Percentiles rank a stretch among this genome's conserved stretches.
Conservation (phyloP, 2,888 invertebrate genomes). For the Acronicta leporina region DNA sequence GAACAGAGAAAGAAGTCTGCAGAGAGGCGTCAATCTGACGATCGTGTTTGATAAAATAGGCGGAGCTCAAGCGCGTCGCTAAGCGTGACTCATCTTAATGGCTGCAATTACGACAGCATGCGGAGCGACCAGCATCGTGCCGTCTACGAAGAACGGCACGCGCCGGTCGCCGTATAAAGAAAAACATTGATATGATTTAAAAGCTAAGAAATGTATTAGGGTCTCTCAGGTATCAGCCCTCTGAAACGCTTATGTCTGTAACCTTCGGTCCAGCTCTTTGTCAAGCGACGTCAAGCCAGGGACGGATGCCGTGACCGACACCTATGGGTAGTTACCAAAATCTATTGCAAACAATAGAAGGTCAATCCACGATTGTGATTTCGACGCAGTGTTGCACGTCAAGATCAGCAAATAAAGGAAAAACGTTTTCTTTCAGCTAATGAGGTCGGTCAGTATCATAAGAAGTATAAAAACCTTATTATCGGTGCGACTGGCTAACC, state of each 20-base stretch:
- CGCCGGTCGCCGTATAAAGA: conserved; percentile 57
- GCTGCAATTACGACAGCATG: conserved; percentile 81
- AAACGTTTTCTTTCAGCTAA: conserved; percentile 72
- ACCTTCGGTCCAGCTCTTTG: conserved; percentile 53
- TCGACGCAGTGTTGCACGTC: conserved; percentile 71
- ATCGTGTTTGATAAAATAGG: conserved; percentile 80
- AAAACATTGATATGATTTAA: conserved; percentile 11
- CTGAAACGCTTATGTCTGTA: background rate
- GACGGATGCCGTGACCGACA: conserved; percentile 38
- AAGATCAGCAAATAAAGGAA: conserved; percentile 68
- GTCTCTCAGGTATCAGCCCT: background rate
- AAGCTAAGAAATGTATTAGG: background rate
- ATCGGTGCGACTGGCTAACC: conserved; percentile 71
- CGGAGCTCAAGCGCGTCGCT: conserved; percentile 79
- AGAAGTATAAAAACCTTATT: conserved; percentile 79
- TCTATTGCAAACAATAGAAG: conserved; percentile 73
- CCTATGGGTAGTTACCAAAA: conserved; percentile 57
- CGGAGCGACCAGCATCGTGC: conserved; percentile 65
- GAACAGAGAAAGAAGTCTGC: conserved; percentile 54
- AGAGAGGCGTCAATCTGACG: conserved; percentile 63
- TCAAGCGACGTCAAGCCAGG: conserved; percentile 28
- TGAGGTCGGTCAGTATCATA: conserved; percentile 76
- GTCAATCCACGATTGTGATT: conserved; percentile 71
- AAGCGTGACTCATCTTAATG: conserved; percentile 88
- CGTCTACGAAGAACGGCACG: conserved; percentile 69